phyloP scores from a whole-genome alignment of 1,140 invertebrate genomes.

The Adelges cooleyi region DNA sequence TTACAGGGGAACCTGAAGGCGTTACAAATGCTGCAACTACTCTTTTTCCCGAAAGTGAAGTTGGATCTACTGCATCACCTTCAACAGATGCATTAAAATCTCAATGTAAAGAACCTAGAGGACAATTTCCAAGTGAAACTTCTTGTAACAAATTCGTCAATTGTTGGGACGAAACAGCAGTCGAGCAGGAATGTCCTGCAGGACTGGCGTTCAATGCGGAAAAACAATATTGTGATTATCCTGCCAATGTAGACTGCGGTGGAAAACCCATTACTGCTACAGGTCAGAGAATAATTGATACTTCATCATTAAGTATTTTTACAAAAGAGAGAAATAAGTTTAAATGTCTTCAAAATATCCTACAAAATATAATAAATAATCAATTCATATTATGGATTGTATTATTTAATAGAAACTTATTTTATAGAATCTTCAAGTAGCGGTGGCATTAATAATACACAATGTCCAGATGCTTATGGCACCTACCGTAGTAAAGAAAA shows the following conservation, averaged over 20 bases:
- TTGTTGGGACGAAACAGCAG: conserved; percentile 55
- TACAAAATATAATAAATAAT: no score
- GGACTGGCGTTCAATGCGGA: conserved; percentile 46
- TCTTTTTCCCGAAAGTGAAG: neutral
- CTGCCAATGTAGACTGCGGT: conserved; percentile 50
- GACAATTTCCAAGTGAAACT: conserved; percentile 48
- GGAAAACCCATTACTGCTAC: conserved; percentile 38
- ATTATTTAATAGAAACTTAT: no score
- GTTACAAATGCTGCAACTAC: conserved; percentile 1
- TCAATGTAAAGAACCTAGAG: conserved; percentile 37
- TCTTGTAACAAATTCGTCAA: conserved; percentile 53
- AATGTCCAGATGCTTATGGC: conserved; percentile 38
- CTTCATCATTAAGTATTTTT: no score
- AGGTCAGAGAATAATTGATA: no score
- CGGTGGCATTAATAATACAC: neutral
- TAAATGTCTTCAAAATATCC: no score
- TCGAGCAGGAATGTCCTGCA: conserved; percentile 51
- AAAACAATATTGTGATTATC: conserved; percentile 47
- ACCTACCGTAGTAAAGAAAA: conserved; percentile 48
- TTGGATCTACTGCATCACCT: neutral
- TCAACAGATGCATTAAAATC: conserved; percentile 18
- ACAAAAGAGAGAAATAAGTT: no score
- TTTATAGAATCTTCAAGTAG: no score
- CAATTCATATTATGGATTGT: no score
- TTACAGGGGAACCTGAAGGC: conserved; percentile 31